These are phyloP conservation scores for Acinonyx jubatus DNA, from an alignment of 2,113 vertebrate genomes.

Conservation along the genomic window DNA sequence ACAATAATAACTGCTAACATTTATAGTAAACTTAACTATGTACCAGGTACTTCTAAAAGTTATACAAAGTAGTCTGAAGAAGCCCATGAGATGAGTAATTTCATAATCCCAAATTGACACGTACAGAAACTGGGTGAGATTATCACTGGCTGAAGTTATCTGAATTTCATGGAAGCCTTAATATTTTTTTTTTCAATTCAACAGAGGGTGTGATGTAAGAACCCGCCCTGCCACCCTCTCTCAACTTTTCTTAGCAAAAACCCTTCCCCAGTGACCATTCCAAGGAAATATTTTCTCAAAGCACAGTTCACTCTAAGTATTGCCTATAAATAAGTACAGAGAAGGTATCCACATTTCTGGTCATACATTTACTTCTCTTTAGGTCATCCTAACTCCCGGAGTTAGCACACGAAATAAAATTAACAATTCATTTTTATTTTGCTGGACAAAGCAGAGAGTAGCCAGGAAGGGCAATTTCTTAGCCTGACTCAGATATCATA, in stretches of 20 bases:
- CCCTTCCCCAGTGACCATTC: background rate
- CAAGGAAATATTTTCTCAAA: slow-evolving; percentile 34
- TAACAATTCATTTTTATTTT: slow-evolving; percentile 32
- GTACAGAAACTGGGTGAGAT: background rate
- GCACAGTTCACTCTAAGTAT: background rate
- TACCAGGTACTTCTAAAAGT: background rate
- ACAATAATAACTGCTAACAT: slow-evolving; percentile 52
- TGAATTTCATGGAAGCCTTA: background rate
- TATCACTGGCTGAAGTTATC: slow-evolving; percentile 16
- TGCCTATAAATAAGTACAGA: background rate
- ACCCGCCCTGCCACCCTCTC: background rate
- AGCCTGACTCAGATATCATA: background rate
- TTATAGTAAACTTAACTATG: slow-evolving; percentile 14
- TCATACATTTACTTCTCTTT: background rate
- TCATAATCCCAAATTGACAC: slow-evolving; percentile 12
- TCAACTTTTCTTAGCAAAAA: background rate
- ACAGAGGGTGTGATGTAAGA: background rate
- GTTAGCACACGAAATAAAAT: background rate
- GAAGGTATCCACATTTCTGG: slow-evolving; percentile 1
- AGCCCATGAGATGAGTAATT: background rate
- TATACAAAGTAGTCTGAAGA: background rate
- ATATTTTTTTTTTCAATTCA: background rate
- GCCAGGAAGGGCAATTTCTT: background rate
- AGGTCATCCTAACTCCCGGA: background rate
- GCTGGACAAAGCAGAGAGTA: background rate